phyloP scores from a whole-genome alignment of 2,113 vertebrate genomes.

The Grantiella picta region DNA sequence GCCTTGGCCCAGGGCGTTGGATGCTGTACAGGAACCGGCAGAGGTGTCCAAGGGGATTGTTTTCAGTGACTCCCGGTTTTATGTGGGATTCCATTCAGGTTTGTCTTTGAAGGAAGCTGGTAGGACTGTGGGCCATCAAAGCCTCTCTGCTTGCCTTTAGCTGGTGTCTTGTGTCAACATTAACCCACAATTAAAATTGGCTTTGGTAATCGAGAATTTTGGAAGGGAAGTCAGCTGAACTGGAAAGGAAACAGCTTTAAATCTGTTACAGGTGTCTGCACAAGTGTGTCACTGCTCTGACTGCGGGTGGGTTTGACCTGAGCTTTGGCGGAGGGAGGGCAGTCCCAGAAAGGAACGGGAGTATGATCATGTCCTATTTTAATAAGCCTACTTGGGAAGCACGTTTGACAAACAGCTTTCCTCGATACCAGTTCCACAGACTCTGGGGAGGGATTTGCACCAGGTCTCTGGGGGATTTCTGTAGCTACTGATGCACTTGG shows the following conservation, averaged over 20 bases:
- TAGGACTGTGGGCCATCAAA: neutral
- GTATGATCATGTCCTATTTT: neutral
- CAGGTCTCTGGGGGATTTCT: neutral
- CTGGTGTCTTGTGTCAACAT: neutral
- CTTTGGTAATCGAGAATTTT: neutral
- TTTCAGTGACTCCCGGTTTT: neutral
- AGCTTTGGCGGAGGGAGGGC: neutral
- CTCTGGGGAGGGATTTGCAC: neutral
- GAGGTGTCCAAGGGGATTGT: neutral
- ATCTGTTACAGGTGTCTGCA: neutral
- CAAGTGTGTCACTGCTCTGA: neutral
- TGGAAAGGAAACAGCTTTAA: neutral
- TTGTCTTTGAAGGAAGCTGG: neutral
- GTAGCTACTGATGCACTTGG: neutral
- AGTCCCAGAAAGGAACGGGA: neutral
- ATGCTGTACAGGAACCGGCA: fast-evolving
- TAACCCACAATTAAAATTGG: neutral
- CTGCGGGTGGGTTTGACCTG: fast-evolving
- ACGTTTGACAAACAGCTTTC: neutral
- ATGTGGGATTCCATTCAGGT: neutral
- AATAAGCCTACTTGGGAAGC: neutral
- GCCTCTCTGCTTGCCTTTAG: neutral
- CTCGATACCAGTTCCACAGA: neutral
- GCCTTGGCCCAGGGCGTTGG: fast-evolving
- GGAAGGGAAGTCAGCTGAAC: neutral